These are phyloP conservation scores for Thunnus maccoyii DNA, from an alignment of 2,113 vertebrate genomes.

Conservation along the genomic window DNA sequence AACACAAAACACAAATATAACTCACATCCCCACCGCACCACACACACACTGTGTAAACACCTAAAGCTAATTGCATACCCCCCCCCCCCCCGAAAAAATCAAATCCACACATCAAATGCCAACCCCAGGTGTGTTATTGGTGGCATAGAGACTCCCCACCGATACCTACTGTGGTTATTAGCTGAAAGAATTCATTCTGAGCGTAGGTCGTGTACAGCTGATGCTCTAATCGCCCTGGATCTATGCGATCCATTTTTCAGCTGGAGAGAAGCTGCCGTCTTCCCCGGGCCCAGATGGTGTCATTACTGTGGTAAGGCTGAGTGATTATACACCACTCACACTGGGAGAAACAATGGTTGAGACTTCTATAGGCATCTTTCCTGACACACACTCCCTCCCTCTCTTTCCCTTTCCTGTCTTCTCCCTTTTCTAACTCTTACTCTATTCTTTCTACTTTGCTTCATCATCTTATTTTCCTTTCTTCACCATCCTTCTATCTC, in stretches of 20 bases:
- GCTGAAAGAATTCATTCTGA: conserved; percentile 58
- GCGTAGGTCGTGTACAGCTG: conserved; percentile 72
- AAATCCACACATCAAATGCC: background rate
- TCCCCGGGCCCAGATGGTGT: conserved; percentile 85
- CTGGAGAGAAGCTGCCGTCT: conserved; percentile 78
- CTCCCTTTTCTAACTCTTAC: conserved; percentile 17
- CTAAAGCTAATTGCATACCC: background rate
- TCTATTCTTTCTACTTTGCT: conserved; percentile 25
- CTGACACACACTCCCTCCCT: conserved; percentile 43
- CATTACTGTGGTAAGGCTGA: conserved; percentile 86
- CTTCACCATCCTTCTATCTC: conserved; percentile 3
- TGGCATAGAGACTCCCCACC: conserved; percentile 21
- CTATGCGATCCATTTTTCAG: conserved; percentile 84
- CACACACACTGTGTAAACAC: background rate
- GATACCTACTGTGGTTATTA: conserved; percentile 55
- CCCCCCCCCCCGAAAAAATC: background rate
- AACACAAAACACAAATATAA: conserved; percentile 19
- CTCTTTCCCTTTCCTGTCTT: background rate
- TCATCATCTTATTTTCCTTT: conserved; percentile 18
- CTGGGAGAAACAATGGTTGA: conserved; percentile 79
- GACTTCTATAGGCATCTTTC: conserved; percentile 73
- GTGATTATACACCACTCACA: conserved; percentile 83
- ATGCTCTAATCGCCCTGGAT: conserved; percentile 83
- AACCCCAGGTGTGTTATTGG: background rate
- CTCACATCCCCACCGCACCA: background rate